These are phyloP conservation scores for Garrulus glandarius DNA, from an alignment of 2,797 vertebrate genomes.

Conservation along the genomic window DNA sequence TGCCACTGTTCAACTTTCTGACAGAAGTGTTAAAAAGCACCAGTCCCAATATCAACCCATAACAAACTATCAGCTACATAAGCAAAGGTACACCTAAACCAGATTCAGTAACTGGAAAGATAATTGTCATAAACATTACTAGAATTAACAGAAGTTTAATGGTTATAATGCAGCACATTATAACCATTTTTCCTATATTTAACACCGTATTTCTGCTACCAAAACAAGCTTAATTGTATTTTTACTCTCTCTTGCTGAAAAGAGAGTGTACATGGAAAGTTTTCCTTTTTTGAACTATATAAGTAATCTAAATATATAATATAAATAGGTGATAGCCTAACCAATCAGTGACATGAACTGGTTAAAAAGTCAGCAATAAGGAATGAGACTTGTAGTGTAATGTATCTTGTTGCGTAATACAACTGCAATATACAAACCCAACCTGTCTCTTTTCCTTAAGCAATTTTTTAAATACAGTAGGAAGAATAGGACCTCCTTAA, in stretches of 20 bases:
- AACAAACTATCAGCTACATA: not conserved
- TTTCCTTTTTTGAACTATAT: not conserved
- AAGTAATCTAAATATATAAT: not conserved
- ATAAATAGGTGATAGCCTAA: not conserved
- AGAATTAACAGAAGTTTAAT: not conserved
- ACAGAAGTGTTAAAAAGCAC: not conserved
- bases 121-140: not conserved
- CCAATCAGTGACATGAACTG: not conserved
- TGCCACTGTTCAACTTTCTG: not conserved
- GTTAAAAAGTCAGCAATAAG: not conserved
- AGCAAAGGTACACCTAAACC: not conserved
- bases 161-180: not conserved
- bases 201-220: not conserved
- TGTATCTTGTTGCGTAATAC: not conserved
- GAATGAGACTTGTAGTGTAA: not conserved
- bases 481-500: not conserved
- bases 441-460: not conserved
- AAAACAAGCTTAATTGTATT: not conserved
- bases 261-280: not conserved
- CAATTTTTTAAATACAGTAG: not conserved
- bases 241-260: not conserved
- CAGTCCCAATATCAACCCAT: not conserved
- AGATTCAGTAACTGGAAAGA: not conserved
- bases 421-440: not conserved
- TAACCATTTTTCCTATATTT: not conserved